These are phyloP conservation scores for Periphyllus acericola DNA, from an alignment of 2,888 invertebrate species.

Conservation along the genomic window DNA sequence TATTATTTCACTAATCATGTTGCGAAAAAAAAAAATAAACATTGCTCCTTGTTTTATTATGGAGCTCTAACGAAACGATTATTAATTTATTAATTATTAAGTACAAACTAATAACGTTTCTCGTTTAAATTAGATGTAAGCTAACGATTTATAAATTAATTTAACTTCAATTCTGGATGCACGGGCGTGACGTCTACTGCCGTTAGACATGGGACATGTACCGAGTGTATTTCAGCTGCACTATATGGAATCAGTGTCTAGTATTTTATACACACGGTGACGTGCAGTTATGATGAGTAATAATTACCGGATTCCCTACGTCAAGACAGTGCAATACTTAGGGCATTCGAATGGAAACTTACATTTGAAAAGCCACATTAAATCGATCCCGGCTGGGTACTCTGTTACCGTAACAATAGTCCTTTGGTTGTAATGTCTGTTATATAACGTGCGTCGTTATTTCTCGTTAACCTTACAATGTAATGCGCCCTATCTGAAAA, in stretches of 20 bases:
- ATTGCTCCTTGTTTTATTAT: too few species aligned
- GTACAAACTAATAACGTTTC: not conserved
- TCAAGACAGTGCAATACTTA: not conserved
- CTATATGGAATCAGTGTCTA: not conserved
- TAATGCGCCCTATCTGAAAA: conserved; percentile 38
- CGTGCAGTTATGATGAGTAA: not conserved
- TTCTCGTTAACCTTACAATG: conserved; percentile 55
- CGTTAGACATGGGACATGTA: not conserved
- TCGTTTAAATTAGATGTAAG: not conserved
- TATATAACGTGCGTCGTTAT: conserved; percentile 39
- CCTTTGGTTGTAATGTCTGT: conserved; percentile 37
- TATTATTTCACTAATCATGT: not conserved
- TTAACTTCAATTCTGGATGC: not conserved
- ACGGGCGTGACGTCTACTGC: not conserved
- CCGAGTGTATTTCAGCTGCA: not conserved
- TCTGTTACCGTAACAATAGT: conserved; percentile 53
- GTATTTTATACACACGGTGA: not conserved
- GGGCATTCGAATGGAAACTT: conserved; percentile 9
- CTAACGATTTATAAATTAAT: not conserved
- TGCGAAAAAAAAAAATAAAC: not conserved
- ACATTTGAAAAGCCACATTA: conserved; percentile 40
- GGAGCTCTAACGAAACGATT: not conserved
- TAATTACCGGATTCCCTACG: conserved; percentile 32
- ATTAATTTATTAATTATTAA: too few species aligned
- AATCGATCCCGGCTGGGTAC: conserved; percentile 32